Base-by-base conservation (phyloP, 2,888 invertebrate genomes). In the Drosophila parthenogenetica region DNA sequence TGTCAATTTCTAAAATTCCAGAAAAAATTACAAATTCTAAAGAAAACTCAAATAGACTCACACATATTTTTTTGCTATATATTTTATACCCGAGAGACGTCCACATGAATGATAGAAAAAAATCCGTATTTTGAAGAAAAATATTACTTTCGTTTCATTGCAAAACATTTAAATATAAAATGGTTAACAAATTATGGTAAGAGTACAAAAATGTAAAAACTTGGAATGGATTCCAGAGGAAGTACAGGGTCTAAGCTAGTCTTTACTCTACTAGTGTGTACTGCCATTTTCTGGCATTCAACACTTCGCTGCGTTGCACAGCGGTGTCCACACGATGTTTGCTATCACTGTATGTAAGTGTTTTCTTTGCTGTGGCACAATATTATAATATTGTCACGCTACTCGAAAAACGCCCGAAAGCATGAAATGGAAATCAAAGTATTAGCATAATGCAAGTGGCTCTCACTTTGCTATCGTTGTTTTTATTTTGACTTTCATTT, bases 381-480 rank as follows among this genome's bases (percentile, higher is more conserved):
- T 43, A 45, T 45, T 54, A 61, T 61, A 43, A 54, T 54, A 54
- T 29, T 61, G 55, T 54, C 54, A 17, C 25, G 25, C 43, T 61
- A 37, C 19, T 16, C 13, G 19, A 11, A 19, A 43, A 43, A 25
- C n/a, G 43, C 29, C 45, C 25, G 25, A 46, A 25, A 14, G 45
- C 22, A 29, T 29, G 29, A 29, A 29, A 29, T n/a, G 11, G 45
- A 48, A 29, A 29, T 25, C 5, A 17, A 11, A 49, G 7, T 5
- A 54, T n/a, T 29, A 25, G 32, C 32, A 48, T 55, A 55, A 43
- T 35, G 35, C 54, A 55, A 55, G 54, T 55, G 32, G 19, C 19
- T 19, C 32, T 8, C n/a, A 43, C 54, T 22, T 43, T 35, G 14
- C 10, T 35, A 42, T 22, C 8, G 0, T 4, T 42, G 35, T n/a